Percentiles rank a stretch among this genome's conserved stretches.
phyloP scores from a whole-genome alignment of 1,140 invertebrate species.

The Rhizoglyphus robini region DNA sequence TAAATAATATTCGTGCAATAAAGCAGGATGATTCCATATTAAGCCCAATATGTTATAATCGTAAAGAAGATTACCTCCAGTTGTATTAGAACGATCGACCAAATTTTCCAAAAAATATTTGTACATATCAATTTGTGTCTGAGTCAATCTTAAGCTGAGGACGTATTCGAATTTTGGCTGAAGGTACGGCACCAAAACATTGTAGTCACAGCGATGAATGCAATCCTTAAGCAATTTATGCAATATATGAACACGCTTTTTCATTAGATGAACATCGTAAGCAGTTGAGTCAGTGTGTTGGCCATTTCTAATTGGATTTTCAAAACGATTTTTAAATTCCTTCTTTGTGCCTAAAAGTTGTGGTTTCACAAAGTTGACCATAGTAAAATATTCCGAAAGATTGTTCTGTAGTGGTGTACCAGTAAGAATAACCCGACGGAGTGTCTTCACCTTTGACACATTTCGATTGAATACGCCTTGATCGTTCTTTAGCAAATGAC shows the following conservation, averaged over 20 bases:
- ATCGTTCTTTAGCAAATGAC: conserved; percentile 84
- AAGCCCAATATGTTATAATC: conserved; percentile 97
- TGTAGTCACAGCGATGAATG: conserved; percentile 76
- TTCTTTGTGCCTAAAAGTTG: conserved; percentile 76
- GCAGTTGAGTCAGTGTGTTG: conserved; percentile 46
- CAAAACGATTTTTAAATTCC: conserved; percentile 82
- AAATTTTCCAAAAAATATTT: conserved; percentile 19
- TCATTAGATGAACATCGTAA: conserved; percentile 47
- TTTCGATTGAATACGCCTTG: conserved; percentile 71
- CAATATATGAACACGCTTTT: conserved; percentile 72
- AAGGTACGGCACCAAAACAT: conserved; percentile 68
- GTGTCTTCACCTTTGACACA: conserved; percentile 72
- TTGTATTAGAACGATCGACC: not conserved
- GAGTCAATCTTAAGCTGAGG: conserved; percentile 67
- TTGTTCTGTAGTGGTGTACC: conserved; percentile 94
- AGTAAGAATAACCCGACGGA: conserved; percentile 69
- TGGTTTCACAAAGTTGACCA: conserved; percentile 77
- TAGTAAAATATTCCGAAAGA: conserved; percentile 84
- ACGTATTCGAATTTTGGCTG: conserved; percentile 87
- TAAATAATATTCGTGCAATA: conserved; percentile 50
- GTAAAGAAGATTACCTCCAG: conserved; percentile 67
- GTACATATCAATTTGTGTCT: conserved; percentile 62
- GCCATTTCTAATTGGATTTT: conserved; percentile 24
- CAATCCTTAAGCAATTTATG: conserved; percentile 79
- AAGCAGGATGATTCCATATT: conserved; percentile 99